Conservation (phyloP, 2,797 vertebrate species). For the Sebastes melanostomus region DNA sequence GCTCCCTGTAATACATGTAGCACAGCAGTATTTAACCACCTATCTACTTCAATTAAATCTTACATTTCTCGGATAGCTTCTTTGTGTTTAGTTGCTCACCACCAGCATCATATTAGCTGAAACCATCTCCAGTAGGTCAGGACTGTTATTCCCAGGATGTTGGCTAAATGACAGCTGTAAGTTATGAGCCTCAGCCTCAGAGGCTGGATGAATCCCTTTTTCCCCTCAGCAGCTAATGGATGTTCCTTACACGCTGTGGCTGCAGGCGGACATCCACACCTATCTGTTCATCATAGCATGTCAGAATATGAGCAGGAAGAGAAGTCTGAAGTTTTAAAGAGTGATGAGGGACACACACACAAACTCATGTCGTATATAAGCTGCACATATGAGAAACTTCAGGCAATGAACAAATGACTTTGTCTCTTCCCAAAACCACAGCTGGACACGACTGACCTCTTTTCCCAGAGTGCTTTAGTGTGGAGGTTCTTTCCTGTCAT, state of each 20-base stretch:
- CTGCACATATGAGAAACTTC: slow-evolving; percentile 1
- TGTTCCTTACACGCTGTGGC: slow-evolving; percentile 20
- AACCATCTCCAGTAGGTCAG: slow-evolving; percentile 15
- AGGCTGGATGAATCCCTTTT: slow-evolving; percentile 17
- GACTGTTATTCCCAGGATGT: slow-evolving; percentile 10
- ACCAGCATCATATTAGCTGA: neutral
- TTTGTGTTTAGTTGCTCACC: neutral
- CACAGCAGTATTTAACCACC: neutral
- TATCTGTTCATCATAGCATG: slow-evolving; percentile 36
- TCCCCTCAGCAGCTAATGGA: slow-evolving; percentile 43
- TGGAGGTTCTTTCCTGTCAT: slow-evolving; percentile 27
- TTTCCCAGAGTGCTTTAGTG: neutral
- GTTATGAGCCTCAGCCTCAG: slow-evolving; percentile 29
- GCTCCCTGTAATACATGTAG: neutral
- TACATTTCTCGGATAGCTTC: neutral
- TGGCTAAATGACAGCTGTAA: slow-evolving; percentile 50
- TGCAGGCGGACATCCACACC: slow-evolving; percentile 14
- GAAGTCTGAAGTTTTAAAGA: slow-evolving; percentile 28
- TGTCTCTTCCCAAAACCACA: neutral
- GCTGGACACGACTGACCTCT: slow-evolving; percentile 19
- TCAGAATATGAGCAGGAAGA: slow-evolving; percentile 3
- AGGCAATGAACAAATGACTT: slow-evolving; percentile 12
- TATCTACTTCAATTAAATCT: neutral
- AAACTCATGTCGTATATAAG: neutral
- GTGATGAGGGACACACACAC: neutral